A percentile compares a stretch with the other conserved stretches of the same genome.
These are phyloP conservation scores for Hesperia comma DNA, from an alignment of 2,888 invertebrate species.

Conservation along the genomic window DNA sequence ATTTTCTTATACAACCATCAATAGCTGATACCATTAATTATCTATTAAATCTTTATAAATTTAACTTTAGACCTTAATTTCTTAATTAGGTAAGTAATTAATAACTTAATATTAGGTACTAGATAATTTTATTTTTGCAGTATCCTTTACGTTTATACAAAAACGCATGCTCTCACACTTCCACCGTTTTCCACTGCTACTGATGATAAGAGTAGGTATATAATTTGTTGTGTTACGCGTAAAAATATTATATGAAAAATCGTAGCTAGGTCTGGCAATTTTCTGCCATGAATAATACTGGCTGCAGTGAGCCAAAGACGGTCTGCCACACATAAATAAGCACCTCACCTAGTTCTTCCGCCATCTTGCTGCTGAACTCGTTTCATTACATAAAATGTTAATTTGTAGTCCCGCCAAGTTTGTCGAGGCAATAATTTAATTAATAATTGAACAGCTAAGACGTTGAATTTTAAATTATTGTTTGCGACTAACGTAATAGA, in stretches of 20 bases:
- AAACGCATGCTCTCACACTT: too few species aligned
- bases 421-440: conserved; percentile 1
- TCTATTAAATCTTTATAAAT: too few species aligned
- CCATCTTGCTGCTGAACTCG: neutral
- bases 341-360: conserved; percentile 1
- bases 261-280: neutral
- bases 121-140: too few species aligned
- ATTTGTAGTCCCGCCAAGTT: conserved; percentile 1
- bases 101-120: too few species aligned
- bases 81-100: too few species aligned
- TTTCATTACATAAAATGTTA: conserved; percentile 6
- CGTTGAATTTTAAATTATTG: neutral
- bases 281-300: conserved; percentile 10
- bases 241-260: neutral
- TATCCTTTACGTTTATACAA: too few species aligned
- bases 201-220: too few species aligned
- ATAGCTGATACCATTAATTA: too few species aligned
- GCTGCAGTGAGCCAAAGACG: neutral
- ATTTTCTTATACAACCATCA: too few species aligned
- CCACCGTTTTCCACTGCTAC: too few species aligned
- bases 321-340: neutral
- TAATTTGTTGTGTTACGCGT: neutral
- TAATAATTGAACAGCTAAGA: neutral
- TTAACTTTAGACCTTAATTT: too few species aligned
- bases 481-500: neutral